Percentiles rank a stretch among this genome's conserved stretches.
These are phyloP conservation scores for Melanitta fusca DNA, from an alignment of 2,797 vertebrate species.

Conservation along the genomic window DNA sequence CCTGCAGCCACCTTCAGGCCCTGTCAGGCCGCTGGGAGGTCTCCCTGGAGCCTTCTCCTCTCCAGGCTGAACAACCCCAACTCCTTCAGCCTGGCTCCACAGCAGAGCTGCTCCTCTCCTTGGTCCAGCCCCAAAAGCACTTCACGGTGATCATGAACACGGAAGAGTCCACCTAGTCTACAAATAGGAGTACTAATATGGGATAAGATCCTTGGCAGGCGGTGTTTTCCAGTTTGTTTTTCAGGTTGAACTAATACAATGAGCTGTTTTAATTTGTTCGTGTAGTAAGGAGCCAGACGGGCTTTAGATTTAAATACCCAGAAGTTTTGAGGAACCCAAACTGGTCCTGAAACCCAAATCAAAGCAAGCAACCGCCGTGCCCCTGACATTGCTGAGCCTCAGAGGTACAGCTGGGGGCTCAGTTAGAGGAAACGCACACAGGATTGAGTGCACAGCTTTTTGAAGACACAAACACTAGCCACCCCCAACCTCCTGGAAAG, in stretches of 20 bases:
- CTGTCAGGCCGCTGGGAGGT: no score
- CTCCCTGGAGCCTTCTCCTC: no score
- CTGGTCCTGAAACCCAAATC: background rate
- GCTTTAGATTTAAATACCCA: background rate
- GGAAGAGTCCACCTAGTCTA: background rate
- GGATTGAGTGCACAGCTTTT: background rate
- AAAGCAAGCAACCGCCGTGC: background rate
- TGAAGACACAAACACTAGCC: background rate
- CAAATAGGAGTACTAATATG: background rate
- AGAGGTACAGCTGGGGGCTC: background rate
- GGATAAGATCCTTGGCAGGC: background rate
- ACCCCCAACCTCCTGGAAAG: background rate
- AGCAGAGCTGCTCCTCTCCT: no score
- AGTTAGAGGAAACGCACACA: background rate
- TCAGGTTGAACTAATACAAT: background rate
- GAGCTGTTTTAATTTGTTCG: background rate
- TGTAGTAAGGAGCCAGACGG: background rate
- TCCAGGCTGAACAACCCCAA: no score
- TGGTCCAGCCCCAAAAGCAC: background rate
- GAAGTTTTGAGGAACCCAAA: background rate
- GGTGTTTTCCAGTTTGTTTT: background rate
- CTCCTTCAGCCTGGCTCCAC: no score
- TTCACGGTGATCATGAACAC: background rate
- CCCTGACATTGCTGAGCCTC: background rate
- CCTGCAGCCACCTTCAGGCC: no score